Base-by-base conservation (phyloP, 2,797 vertebrate species). In the Epinephelus malabaricus region DNA sequence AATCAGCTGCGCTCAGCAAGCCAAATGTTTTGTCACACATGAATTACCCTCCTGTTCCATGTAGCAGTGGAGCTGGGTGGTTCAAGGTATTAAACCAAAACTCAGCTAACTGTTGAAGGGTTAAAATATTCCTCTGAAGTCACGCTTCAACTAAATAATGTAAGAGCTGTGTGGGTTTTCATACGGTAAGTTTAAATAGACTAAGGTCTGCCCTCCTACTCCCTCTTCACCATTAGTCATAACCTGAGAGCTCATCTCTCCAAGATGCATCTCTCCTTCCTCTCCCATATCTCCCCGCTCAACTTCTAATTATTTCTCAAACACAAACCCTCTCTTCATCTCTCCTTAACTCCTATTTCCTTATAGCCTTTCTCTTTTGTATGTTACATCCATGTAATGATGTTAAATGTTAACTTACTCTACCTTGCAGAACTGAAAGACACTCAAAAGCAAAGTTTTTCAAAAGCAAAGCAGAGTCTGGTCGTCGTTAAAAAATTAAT, bases 151-250 rank as follows among this genome's bases (percentile, higher is more conserved):
- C 70, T 76, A 49, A 75, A 85, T 81, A 79, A 80, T 69, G 76
- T 43, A 74, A 66, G 58, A 81, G 69, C 78, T 69, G 61, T 77
- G 79, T 87, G 83, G 83, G 64, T 64, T 54, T 73, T 64, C 46
- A 56, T 68, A 30, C 51, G 55, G 66, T 53, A 19, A 54, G 72
- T 79, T 82, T 76, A 80, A 86, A 85, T 77, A 74, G 70, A 88
- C 68, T 49, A 15, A 78, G 63, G 67, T 84, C 61, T 79, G 40
- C 68, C 53, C 38, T 86, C 78, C 65, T 51, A 82, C 87, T 79
- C 46, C 62, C 79, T 78, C 81, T 76, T 82, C 86, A 79, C 21
- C 51, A 72, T 92, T 86, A 91, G 69, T 91, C 92, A 91, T 79
- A 86, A 82, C 71, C 78, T 83, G 46, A 83, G 61, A 72, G 19